phyloP scores from a whole-genome alignment of 2,113 vertebrate genomes.

The Phalacrocorax pelagicus region DNA sequence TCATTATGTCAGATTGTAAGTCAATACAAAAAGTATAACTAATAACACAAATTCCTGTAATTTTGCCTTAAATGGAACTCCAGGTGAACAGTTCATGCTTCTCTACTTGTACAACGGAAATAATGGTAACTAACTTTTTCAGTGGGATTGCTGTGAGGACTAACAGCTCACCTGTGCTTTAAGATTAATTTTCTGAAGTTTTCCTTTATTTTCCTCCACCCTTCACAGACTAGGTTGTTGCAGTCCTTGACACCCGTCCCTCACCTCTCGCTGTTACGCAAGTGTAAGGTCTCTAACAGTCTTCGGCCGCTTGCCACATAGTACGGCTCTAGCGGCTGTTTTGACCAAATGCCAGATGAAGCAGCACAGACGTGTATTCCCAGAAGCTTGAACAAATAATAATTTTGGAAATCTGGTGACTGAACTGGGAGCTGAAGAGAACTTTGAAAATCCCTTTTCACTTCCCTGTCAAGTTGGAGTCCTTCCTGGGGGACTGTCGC shows the following conservation, averaged over 20 bases:
- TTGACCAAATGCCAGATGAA: conserved; percentile 9
- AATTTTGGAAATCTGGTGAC: background rate
- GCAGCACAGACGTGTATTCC: background rate
- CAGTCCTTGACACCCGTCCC: background rate
- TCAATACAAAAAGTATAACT: background rate
- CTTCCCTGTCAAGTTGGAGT: conserved; percentile 1
- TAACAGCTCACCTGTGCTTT: background rate
- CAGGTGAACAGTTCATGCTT: background rate
- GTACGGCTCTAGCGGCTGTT: background rate
- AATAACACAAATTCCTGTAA: background rate
- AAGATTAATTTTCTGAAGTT: background rate
- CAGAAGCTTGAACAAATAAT: background rate
- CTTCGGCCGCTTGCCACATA: background rate
- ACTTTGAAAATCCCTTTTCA: conserved; percentile 12
- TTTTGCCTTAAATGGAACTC: background rate
- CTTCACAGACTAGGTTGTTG: background rate
- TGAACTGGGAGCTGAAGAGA: background rate
- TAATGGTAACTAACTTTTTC: background rate
- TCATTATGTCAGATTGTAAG: background rate
- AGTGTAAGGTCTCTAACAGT: background rate
- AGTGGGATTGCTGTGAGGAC: background rate
- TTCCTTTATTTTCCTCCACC: background rate
- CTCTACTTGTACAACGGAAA: background rate
- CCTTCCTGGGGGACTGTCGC: background rate
- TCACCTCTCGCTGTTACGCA: background rate